phyloP scores from a whole-genome alignment of 2,113 vertebrate genomes.

The Ptychochromis oligacanthus region DNA sequence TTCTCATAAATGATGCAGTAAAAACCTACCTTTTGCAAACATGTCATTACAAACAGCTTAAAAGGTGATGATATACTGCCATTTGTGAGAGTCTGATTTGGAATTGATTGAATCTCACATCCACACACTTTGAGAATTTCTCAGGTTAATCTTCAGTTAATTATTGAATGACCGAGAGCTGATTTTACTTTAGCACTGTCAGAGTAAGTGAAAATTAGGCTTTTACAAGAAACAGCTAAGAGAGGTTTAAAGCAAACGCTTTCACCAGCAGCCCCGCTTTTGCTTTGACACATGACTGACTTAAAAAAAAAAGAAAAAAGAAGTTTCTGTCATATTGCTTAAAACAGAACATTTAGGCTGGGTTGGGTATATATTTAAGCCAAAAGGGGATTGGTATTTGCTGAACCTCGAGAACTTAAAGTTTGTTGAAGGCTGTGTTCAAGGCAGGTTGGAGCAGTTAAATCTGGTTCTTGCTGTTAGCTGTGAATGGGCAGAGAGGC shows the following conservation, averaged over 20 bases:
- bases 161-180: too few species aligned
- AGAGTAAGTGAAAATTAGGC: background rate
- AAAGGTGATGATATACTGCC: too few species aligned
- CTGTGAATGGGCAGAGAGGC: background rate
- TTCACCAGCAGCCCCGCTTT: background rate
- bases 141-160: too few species aligned
- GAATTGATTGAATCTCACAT: too few species aligned
- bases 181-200: background rate
- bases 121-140: too few species aligned
- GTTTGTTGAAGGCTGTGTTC: background rate
- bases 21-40: too few species aligned
- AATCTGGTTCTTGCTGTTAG: background rate
- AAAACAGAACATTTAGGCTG: background rate
- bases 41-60: too few species aligned
- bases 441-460: background rate
- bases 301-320: background rate
- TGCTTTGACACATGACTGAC: slow-evolving; percentile 3
- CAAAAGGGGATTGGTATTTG: background rate
- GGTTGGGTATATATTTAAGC: background rate
- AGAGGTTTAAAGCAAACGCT: background rate
- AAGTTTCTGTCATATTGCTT: background rate
- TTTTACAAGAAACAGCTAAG: background rate
- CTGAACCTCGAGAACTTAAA: background rate
- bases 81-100: too few species aligned
- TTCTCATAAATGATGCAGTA: too few species aligned